phyloP scores from a whole-genome alignment of 1,140 invertebrate genomes.

The Adelges cooleyi region DNA sequence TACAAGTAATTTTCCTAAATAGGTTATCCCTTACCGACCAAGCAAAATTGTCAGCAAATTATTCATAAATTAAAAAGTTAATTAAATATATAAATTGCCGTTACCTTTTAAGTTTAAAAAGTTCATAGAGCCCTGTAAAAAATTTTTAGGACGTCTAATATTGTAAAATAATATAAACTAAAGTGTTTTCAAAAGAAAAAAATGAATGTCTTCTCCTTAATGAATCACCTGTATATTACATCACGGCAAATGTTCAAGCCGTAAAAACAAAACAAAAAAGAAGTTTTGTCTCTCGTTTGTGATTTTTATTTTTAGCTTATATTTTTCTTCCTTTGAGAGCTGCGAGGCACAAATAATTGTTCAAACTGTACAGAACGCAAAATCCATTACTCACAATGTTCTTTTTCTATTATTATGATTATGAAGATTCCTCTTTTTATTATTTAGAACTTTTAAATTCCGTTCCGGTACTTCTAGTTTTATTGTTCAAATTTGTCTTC shows the following conservation, averaged over 20 bases:
- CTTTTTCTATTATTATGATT: not conserved
- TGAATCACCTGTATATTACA: not conserved
- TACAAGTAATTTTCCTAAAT: too few relatives aligned
- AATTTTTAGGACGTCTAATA: too few relatives aligned
- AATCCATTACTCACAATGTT: not conserved
- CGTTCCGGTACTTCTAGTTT: conserved; percentile 9
- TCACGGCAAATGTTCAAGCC: too few relatives aligned
- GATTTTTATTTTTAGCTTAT: not conserved
- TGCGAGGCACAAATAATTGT: not conserved
- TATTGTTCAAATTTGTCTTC: not conserved
- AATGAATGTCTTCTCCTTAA: not conserved
- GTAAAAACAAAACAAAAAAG: too few relatives aligned
- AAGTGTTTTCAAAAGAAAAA: not conserved
- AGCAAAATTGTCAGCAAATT: too few relatives aligned
- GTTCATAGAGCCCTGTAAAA: too few relatives aligned
- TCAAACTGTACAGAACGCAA: not conserved
- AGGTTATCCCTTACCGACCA: too few relatives aligned
- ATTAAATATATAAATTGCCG: too few relatives aligned
- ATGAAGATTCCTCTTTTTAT: too few relatives aligned
- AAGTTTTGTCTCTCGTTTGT: too few relatives aligned
- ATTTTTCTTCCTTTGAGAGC: not conserved
- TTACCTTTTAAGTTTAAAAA: too few relatives aligned
- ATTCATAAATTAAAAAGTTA: too few relatives aligned
- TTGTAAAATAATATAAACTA: not conserved
- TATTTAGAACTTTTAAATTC: conserved; percentile 14